phyloP scores from a whole-genome alignment of 92 coral and sea anemone genomes.

The Plumapathes pennacea region DNA sequence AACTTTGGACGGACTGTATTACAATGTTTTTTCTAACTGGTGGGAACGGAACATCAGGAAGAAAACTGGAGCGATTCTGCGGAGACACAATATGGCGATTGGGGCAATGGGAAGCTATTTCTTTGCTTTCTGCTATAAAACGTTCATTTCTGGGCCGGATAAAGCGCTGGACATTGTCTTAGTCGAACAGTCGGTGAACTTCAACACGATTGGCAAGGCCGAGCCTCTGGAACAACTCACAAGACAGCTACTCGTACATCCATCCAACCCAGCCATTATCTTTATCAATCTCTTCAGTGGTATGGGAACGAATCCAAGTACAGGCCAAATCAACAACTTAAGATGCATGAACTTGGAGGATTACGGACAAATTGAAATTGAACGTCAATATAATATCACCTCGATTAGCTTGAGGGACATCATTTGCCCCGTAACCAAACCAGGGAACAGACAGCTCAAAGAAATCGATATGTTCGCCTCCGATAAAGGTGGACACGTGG shows the following conservation, averaged over 20 bases:
- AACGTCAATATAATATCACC: constrained; percentile 46
- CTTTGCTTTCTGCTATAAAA: constrained; percentile 70
- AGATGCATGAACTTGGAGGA: constrained; percentile 61
- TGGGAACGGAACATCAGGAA: constrained; percentile 60
- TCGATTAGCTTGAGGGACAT: constrained; percentile 57
- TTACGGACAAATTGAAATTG: constrained; percentile 51
- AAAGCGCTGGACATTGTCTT: constrained; percentile 59
- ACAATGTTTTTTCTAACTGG: constrained; percentile 58
- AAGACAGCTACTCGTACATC: constrained; percentile 53
- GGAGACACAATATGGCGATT: constrained; percentile 26
- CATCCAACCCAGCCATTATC: constrained; percentile 67
- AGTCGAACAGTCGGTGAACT: constrained; percentile 72
- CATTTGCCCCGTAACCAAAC: too few relatives aligned
- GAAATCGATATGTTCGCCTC: constrained; percentile 32
- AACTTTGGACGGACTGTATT: constrained; percentile 53
- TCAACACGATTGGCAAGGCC: constrained; percentile 35
- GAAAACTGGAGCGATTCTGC: constrained; percentile 29
- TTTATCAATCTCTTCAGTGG: constrained; percentile 67
- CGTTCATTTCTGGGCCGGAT: constrained; percentile 41
- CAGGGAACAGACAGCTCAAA: too few relatives aligned
- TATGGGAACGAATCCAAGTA: constrained; percentile 38
- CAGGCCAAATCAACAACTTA: constrained; percentile 28
- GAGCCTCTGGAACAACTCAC: constrained; percentile 79
- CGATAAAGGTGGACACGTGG: constrained; percentile 56
- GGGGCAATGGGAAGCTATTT: constrained; percentile 79